phyloP scores from a whole-genome alignment of 2,888 invertebrate species.

The Nineta flava region DNA sequence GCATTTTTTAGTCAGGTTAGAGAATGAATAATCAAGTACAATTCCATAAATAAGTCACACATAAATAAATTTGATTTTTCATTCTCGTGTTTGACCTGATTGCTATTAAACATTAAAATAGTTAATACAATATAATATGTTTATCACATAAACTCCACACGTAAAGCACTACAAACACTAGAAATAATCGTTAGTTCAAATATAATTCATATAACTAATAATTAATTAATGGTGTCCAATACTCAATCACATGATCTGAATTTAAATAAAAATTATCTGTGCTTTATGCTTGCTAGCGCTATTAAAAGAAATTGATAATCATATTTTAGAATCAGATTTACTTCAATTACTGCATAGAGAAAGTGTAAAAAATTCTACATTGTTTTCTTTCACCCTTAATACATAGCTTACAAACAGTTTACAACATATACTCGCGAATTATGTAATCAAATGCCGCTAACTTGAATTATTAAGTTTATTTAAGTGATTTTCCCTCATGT shows the following conservation, averaged over 20 bases:
- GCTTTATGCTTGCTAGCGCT: no score
- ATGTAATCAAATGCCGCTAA: no score
- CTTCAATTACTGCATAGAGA: neutral
- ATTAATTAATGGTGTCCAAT: neutral
- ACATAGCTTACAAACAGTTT: no score
- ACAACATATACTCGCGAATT: no score
- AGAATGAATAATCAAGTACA: neutral
- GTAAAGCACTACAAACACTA: conserved; percentile 29
- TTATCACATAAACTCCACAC: conserved; percentile 34
- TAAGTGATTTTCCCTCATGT: no score
- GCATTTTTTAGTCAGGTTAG: neutral
- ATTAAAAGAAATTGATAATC: no score
- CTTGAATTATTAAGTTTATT: no score
- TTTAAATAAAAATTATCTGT: no score
- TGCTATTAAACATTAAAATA: neutral
- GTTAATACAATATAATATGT: conserved; percentile 1
- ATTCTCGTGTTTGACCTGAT: neutral
- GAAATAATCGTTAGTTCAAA: conserved; percentile 5
- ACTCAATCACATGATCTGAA: neutral
- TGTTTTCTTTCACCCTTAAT: no score
- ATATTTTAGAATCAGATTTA: no score
- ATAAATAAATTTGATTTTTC: neutral
- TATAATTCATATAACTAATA: conserved; percentile 2
- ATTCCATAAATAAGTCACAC: neutral
- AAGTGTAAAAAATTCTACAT: no score